phyloP scores from a whole-genome alignment of 2,888 invertebrate genomes.

The Pristionchus mayeri region DNA sequence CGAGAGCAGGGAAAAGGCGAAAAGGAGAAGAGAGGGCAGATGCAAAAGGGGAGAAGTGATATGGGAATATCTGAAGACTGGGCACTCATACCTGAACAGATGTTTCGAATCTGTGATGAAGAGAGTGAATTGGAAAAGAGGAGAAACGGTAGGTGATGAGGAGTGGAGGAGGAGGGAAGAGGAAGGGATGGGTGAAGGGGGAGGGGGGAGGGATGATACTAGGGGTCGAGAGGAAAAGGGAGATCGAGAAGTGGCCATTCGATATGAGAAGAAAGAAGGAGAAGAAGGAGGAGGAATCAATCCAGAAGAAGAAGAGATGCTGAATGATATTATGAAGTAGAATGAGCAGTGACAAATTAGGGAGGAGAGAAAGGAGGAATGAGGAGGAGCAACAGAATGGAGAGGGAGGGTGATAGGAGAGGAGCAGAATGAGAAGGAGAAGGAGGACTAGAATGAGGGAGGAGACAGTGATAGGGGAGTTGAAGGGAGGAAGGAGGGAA shows the following conservation, averaged over 20 bases:
- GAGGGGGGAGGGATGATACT: slow-evolving; percentile 14
- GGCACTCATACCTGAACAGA: slow-evolving; percentile 10
- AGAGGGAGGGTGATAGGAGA: slow-evolving; percentile 55
- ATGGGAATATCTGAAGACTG: neutral
- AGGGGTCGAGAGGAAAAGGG: slow-evolving; percentile 8
- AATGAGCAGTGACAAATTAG: slow-evolving; percentile 39
- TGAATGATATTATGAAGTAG: slow-evolving; percentile 45
- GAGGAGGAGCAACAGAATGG: slow-evolving; percentile 51
- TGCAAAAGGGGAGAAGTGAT: slow-evolving; percentile 4
- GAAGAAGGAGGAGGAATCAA: slow-evolving; percentile 52
- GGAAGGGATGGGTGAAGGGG: slow-evolving; percentile 22
- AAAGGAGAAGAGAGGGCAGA: neutral
- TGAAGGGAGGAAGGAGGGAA: too few relatives aligned
- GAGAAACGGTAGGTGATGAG: slow-evolving; percentile 35
- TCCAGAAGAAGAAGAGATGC: slow-evolving; percentile 47
- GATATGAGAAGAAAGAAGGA: slow-evolving; percentile 43
- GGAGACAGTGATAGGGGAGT: too few relatives aligned
- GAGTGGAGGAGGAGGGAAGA: neutral
- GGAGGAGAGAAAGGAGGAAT: neutral
- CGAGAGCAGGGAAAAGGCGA: neutral
- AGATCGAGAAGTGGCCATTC: slow-evolving; percentile 42
- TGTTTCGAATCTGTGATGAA: neutral
- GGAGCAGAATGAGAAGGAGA: too few relatives aligned
- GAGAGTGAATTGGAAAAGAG: neutral
- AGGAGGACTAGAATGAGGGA: too few relatives aligned